A percentile compares a stretch with the other conserved stretches of the same genome.
Evolutionary conservation across 2,888 invertebrate genomes (phyloP).

Genomic region (Hyppa rectilinea): DNA sequence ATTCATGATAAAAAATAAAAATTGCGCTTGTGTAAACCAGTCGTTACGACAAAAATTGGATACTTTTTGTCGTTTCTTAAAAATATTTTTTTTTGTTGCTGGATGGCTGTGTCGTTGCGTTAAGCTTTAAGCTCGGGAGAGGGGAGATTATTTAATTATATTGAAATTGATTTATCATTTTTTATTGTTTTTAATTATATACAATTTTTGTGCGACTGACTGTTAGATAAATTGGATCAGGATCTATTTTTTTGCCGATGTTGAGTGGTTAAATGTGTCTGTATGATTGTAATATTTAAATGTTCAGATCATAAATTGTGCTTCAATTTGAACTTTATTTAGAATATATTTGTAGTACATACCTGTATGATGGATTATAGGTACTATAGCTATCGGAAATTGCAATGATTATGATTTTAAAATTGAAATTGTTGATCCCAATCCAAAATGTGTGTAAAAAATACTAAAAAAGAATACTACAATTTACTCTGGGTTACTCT

Average conservation of each 20-base stretch:
- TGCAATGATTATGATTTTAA: neutral
- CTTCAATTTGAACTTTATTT: neutral
- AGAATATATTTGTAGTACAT: neutral
- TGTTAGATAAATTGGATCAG: constrained; percentile 44
- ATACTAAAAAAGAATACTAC: constrained; percentile 14
- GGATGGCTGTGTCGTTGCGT: constrained; percentile 47
- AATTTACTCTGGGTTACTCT: constrained; percentile 47
- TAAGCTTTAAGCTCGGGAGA: constrained; percentile 49
- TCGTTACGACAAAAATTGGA: constrained; percentile 49
- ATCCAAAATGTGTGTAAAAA: constrained; percentile 44
- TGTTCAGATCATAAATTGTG: neutral
- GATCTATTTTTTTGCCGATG: constrained; percentile 34
- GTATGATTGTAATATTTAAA: neutral
- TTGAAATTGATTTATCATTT: constrained; percentile 24
- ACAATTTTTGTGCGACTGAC: constrained; percentile 52
- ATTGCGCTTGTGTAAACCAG: constrained; percentile 29
- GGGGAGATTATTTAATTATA: constrained; percentile 32
- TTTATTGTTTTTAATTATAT: constrained; percentile 20
- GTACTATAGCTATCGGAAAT: neutral
- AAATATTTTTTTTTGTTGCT: constrained; percentile 30
- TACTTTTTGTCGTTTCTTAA: constrained; percentile 18
- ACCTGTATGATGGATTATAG: neutral
- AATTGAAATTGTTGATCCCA: constrained; percentile 36
- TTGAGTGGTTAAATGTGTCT: neutral
- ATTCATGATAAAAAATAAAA: constrained; percentile 25